Evolutionary conservation across 2,113 vertebrate species (phyloP), one percentile per base, ranked within the genome.

Genomic region (Seriola rivoliana): DNA sequence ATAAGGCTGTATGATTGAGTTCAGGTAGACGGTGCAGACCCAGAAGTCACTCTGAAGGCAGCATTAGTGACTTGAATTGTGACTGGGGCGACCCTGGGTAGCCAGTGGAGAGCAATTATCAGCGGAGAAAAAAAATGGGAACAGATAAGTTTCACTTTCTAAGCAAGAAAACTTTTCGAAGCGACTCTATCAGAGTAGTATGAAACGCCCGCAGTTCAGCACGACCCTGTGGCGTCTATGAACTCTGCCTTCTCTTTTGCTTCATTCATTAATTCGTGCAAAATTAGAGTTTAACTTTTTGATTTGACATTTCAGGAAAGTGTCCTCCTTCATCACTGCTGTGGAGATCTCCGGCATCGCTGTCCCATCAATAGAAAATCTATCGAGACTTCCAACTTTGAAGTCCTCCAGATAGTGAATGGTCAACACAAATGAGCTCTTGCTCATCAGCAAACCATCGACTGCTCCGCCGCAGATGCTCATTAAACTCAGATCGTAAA

Each of bases 381-480:
- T 48, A 80, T 83, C 1, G 3, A 32, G 29, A 25, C 74, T 54
- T 66, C 68, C 57, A 55, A 71, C 86, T 84, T 88, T 90, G 75
- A 91, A 89, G 71, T 86, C 81, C 44, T 81, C 69, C 78, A 60
- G 40, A 79, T 66, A 76, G 64, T 17, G 5, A 64, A 78, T 78
- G 82, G 86, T 91, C 85, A 88, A 90, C 91, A 92, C 82, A 71
- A 86, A 84, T 4, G 74, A 84, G 86, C 78, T 85, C 85, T 79
- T 59, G 52, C 88, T 93, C 84, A 89, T 90, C 87, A 87, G 89
- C 66, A 70, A 75, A 52, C 46, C 89, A 87, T 86, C 29, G 66
- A 88, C 85, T 83, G 62, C 85, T 73, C 40, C 3, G 76, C 86
- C 63, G 76, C 82, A 82, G 85, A 86, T 80, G 75, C 85, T 92